Percentiles rank a stretch among this genome's conserved stretches.
Evolutionary conservation across 2,888 invertebrate genomes (phyloP).

Genomic region (Drosophila gaucha): DNA sequence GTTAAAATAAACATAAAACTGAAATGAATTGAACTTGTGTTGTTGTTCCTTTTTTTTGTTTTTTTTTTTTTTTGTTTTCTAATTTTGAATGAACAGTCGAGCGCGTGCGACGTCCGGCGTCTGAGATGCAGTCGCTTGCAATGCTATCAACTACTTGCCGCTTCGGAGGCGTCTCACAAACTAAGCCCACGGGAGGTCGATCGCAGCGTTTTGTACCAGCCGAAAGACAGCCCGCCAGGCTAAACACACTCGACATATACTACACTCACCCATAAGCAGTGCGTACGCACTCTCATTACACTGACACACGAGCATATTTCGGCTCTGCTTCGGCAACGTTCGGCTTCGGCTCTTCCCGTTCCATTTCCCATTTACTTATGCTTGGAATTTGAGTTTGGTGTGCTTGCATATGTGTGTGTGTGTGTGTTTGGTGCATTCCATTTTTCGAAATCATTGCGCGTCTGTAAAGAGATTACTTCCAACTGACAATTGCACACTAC

Average conservation of each 20-base stretch:
- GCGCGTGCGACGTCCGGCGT: constrained; percentile 47
- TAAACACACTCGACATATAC: constrained; percentile 4
- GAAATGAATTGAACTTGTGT: constrained; percentile 37
- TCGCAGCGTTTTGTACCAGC: constrained; percentile 76
- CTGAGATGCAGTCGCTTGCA: constrained; percentile 35
- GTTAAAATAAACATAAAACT: constrained; percentile 68
- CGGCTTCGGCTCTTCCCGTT: constrained; percentile 62
- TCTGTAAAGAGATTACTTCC: constrained; percentile 50
- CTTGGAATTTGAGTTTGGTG: constrained; percentile 42
- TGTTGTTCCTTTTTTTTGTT: constrained; percentile 7
- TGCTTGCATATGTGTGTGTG: constrained; percentile 5
- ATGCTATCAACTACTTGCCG: constrained; percentile 73
- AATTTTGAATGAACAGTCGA: constrained; percentile 66
- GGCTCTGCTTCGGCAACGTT: constrained; percentile 28
- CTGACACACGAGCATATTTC: constrained; percentile 33
- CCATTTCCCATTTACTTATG: constrained; percentile 40
- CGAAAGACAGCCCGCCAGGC: constrained; percentile 24
- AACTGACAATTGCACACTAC: constrained; percentile 48
- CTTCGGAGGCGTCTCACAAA: constrained; percentile 79
- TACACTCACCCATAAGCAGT: constrained; percentile 28
- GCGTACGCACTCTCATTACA: constrained; percentile 51
- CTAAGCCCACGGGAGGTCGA: constrained; percentile 77
- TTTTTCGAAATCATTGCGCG: constrained; percentile 51
- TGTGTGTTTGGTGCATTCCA: constrained; percentile 35
- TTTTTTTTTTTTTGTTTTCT: constrained; percentile 17